These are phyloP conservation scores for Rhipidura dahli DNA, from an alignment of 2,113 vertebrate species.

Conservation along the genomic window DNA sequence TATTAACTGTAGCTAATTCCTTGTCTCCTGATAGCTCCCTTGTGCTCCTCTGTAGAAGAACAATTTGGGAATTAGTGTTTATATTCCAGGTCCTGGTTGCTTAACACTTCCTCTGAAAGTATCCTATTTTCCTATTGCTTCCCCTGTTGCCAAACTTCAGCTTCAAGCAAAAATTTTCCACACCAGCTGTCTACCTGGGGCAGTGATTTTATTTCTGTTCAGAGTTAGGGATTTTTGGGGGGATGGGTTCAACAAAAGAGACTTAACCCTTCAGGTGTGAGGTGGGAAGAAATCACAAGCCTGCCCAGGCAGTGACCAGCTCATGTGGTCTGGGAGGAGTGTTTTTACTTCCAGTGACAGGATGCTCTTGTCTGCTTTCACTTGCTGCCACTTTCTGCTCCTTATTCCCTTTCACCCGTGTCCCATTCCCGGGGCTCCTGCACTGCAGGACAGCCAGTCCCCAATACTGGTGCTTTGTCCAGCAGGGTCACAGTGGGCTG, in stretches of 20 bases:
- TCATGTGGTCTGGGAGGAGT: not conserved
- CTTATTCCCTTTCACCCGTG: not conserved
- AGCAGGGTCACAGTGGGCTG: not conserved
- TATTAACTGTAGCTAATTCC: constrained; percentile 6
- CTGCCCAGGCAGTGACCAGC: not conserved
- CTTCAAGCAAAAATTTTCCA: constrained; percentile 35
- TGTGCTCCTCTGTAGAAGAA: not conserved
- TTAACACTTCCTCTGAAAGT: not conserved
- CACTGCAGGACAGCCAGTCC: not conserved
- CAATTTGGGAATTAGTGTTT: constrained; percentile 2
- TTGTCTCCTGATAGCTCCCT: not conserved
- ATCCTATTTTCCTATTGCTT: constrained; percentile 9
- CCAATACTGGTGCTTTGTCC: not conserved
- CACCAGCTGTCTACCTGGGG: constrained; percentile 26
- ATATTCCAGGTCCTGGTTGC: not conserved
- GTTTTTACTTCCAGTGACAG: not conserved
- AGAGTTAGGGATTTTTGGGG: not conserved
- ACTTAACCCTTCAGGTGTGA: not conserved
- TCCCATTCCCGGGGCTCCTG: not conserved
- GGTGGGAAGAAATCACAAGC: not conserved
- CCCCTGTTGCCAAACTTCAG: not conserved
- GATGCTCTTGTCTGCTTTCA: not conserved
- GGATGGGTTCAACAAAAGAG: not conserved
- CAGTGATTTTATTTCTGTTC: constrained; percentile 5
- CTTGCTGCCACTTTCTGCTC: not conserved